These are phyloP conservation scores for Desmophyllum pertusum DNA, from an alignment of 92 coral and sea anemone genomes.

Conservation along the genomic window DNA sequence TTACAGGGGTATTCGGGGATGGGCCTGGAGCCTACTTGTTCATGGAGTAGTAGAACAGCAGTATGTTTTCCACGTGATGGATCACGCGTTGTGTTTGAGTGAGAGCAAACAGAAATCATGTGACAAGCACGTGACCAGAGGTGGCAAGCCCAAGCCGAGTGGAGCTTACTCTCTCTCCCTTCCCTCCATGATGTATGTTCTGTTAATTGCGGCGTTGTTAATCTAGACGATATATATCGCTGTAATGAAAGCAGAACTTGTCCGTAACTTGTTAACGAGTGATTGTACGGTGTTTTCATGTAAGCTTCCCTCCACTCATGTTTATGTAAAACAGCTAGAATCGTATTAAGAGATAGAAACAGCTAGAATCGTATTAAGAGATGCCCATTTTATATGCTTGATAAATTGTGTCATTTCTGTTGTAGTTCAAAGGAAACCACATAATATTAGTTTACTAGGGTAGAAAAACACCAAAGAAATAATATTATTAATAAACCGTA, in stretches of 20 bases:
- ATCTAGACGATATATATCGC: neutral
- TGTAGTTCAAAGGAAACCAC: too few species aligned
- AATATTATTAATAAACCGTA: too few species aligned
- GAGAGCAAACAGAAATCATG: constrained; percentile 73
- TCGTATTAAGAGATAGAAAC: too few species aligned
- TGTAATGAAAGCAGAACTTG: neutral
- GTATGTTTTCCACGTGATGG: constrained; percentile 88
- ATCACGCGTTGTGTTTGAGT: constrained; percentile 75
- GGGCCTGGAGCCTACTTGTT: constrained; percentile 83
- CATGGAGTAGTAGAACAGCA: constrained; percentile 86
- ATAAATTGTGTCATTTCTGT: too few species aligned
- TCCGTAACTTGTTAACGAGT: neutral
- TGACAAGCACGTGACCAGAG: constrained; percentile 63
- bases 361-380: too few species aligned
- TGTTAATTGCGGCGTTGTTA: neutral
- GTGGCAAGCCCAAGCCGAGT: constrained; percentile 17
- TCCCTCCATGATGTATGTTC: neutral
- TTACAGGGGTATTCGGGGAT: constrained; percentile 71
- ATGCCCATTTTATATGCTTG: too few species aligned
- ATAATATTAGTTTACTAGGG: too few species aligned
- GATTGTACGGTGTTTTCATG: neutral
- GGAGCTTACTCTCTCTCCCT: neutral
- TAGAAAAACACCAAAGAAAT: too few species aligned
- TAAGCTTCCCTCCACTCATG: neutral
- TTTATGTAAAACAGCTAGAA: too few species aligned